phyloP scores from a whole-genome alignment of 2,113 vertebrate genomes.

The Ameiurus melas region DNA sequence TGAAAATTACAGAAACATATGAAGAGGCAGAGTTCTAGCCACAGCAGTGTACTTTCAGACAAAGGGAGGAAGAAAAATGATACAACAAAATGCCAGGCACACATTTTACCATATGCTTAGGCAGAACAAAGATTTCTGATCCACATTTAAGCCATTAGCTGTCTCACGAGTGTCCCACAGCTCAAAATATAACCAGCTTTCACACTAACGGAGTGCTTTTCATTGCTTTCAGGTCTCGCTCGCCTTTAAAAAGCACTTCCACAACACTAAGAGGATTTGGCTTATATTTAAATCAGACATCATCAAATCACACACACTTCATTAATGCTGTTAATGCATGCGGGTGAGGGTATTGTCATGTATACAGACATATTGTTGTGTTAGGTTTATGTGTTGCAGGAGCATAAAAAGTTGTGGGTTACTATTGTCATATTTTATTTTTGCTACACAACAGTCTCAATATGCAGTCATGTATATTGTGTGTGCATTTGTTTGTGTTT shows the following conservation, averaged over 20 bases:
- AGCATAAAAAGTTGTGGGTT: background rate
- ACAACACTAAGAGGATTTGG: background rate
- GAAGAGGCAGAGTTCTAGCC: background rate
- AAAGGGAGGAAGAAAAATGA: constrained; percentile 1
- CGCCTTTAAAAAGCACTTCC: background rate
- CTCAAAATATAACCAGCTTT: background rate
- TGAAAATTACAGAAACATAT: constrained; percentile 21
- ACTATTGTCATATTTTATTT: background rate
- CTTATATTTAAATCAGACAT: background rate
- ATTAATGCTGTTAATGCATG: background rate
- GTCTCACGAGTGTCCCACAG: background rate
- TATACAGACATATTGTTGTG: background rate
- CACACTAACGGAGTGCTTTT: background rate
- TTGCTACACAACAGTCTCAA: background rate
- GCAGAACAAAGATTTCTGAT: background rate
- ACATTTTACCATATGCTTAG: background rate
- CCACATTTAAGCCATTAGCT: background rate
- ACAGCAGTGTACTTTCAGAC: constrained; percentile 26
- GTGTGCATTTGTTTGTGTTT: background rate
- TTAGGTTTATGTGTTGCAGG: background rate
- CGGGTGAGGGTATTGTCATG: too few species aligned
- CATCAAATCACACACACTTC: background rate
- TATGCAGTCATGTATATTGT: background rate
- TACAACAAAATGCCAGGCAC: background rate
- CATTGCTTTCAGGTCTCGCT: background rate